These are phyloP conservation scores for Lepeophtheirus nordmannii DNA, from an alignment of 2,888 invertebrate genomes.

Conservation along the genomic window DNA sequence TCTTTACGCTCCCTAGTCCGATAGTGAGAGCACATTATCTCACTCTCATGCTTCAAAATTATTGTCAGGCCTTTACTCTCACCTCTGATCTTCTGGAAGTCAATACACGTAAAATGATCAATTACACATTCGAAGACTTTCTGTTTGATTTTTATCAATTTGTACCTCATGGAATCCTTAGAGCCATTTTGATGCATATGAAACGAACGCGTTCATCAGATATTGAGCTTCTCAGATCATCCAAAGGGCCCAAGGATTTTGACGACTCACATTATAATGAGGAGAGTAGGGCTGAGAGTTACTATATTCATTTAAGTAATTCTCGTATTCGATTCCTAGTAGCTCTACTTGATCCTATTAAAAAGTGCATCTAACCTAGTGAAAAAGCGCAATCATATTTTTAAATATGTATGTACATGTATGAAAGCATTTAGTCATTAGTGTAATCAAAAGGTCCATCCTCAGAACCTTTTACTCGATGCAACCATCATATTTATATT, in stretches of 20 bases:
- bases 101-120: conserved; percentile 2
- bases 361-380: background rate
- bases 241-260: background rate
- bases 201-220: background rate
- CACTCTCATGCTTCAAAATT: conserved; percentile 17
- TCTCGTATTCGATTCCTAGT: conserved; percentile 7
- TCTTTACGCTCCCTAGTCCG: conserved; percentile 4
- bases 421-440: too few relatives aligned
- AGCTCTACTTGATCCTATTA: background rate
- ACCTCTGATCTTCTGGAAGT: conserved; percentile 18
- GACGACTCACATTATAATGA: background rate
- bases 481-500: too few relatives aligned
- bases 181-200: conserved; percentile 16
- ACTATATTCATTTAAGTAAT: conserved; percentile 5
- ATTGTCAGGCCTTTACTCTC: conserved; percentile 10
- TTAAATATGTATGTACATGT: too few relatives aligned
- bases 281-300: background rate
- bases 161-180: conserved; percentile 13
- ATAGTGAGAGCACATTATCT: conserved; percentile 5
- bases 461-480: too few relatives aligned
- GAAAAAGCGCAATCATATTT: too few relatives aligned
- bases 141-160: background rate
- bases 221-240: background rate
- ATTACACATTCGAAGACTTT: background rate
- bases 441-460: too few relatives aligned